Base-by-base conservation (phyloP, 2,113 vertebrate species). In the Psilopogon haemacephalus region DNA sequence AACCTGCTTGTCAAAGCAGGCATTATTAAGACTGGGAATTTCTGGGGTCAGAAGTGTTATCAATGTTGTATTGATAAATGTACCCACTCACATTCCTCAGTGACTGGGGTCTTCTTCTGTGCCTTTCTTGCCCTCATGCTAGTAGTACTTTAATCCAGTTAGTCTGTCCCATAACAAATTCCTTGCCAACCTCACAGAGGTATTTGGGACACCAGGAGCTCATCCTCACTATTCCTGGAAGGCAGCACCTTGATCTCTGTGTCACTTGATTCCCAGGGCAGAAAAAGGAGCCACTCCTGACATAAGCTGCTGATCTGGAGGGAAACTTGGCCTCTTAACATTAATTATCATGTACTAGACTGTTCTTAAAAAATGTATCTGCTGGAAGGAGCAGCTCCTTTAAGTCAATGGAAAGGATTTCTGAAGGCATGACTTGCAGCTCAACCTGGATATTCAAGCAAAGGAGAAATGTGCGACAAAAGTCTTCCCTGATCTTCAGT, bases 321-420 rank as follows among this genome's bases (percentile, higher is more conserved):
- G 78, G 83, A 92, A 96, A 94, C 27, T 40, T 55, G 81, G 77
- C 71, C 84, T 89, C 84, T 89, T 92, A 92, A 79, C 56, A 83
- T 94, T 85, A 90, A 94, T 90, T 94, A 80, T 32, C 0, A 0
- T 84, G 52, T 63, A 74, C 79, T 72, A 95, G 72, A 91, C 69
- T 92, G 48, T 76, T 89, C 75, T 81, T 91, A 92, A 96, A 92
- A 83, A 91, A 92, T 94, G 80, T 54, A 91, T 89, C 87, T 8
- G 12, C 48, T 82, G 74, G 44, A 59, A 92, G 74, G 14, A 93
- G 67, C 24, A 86, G 35, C 67, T n/a, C 48, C 80, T 95, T 93
- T 50, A 92, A 78, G 90, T 90, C 84, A 87, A 82, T 2, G 5
- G 46, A 76, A 92, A 62, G 52, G 18, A 19, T 35, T 90, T 92